Base-by-base conservation (phyloP, 2,797 vertebrate species). In the Threskiornis aethiopicus region DNA sequence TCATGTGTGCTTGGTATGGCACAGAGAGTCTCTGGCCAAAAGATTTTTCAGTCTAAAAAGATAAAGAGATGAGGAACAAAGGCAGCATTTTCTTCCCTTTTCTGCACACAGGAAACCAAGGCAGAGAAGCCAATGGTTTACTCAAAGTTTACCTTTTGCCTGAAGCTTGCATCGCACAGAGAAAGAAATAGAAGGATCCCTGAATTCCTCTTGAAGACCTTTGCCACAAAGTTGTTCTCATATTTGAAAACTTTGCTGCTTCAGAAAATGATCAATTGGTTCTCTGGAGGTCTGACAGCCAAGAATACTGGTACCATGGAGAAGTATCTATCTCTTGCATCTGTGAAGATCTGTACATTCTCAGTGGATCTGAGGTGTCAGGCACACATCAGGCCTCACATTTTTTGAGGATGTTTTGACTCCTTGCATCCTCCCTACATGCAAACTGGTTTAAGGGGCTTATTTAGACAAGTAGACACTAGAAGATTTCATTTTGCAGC, bases 401-500 rank as follows among this genome's bases (percentile, higher is more conserved):
- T 39, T 83, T 67, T 67, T 54, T 61, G 26, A 61, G 52, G 35
- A 13, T 49, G 3, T 64, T 90, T 90, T 95, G 13, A 20, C 5
- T 64, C 20, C 9, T 24, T 81, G 15, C 57, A 81, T 35, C 33
- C 15, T 35, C 3, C 17, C 21, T 65, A 25, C 16, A 15, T 65
- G 51, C 13, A 66, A 54, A 76, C 13, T 69, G 5, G 5, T 46
- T 71, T 54, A 75, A 84, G 33, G 24, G 13, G 5, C 29, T 75
- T 61, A 25, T 67, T 71, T 65, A 31, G 16, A 37, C 26, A 62
- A 14, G 13, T 42, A 64, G 25, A 67, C 94, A 16, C 5, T 25
- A 35, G 1, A 17, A 7, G 12, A 37, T 65, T 35, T 57, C 0
- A 0, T 71, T 90, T 87, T 67, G 9, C 16, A 46, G 49, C 11